Conservation (phyloP, 1,140 invertebrate genomes). For the Tetramorium simillimum region DNA sequence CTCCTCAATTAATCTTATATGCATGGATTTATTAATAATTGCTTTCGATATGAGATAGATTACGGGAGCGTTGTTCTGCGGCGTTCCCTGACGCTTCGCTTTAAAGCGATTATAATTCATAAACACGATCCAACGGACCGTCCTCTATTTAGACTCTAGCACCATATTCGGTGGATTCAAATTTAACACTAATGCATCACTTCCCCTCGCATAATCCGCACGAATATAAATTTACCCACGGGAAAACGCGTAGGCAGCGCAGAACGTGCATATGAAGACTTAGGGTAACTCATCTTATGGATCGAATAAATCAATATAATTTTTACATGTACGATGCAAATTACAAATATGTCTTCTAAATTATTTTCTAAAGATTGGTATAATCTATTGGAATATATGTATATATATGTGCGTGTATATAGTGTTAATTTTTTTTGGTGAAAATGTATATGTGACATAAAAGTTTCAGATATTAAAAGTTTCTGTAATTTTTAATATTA, state of each 20-base stretch:
- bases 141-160: conserved; percentile 44
- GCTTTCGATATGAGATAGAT: conserved; percentile 34
- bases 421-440: not conserved
- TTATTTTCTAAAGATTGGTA: not conserved
- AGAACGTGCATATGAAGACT: not conserved
- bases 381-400: no score
- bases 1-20: conserved; percentile 18
- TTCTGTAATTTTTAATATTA: not conserved
- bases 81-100: conserved; percentile 35
- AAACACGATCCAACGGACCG: conserved; percentile 45
- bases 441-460: not conserved
- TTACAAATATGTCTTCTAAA: not conserved
- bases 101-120: conserved; percentile 62
- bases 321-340: not conserved
- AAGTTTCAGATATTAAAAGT: not conserved
- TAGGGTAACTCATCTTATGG: not conserved
- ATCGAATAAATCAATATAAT: not conserved
- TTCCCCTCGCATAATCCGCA: conserved; percentile 46
- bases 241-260: conserved; percentile 1
- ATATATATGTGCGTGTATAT: no score
- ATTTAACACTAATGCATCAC: conserved; percentile 61
- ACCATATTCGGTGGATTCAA: conserved; percentile 49
- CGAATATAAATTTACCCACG: conserved; percentile 54
- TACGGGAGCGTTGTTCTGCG: conserved; percentile 34
- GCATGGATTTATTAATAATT: conserved; percentile 50